phyloP scores from a whole-genome alignment of 23 tunicate genomes.

The Clavelina lepadiformis region DNA sequence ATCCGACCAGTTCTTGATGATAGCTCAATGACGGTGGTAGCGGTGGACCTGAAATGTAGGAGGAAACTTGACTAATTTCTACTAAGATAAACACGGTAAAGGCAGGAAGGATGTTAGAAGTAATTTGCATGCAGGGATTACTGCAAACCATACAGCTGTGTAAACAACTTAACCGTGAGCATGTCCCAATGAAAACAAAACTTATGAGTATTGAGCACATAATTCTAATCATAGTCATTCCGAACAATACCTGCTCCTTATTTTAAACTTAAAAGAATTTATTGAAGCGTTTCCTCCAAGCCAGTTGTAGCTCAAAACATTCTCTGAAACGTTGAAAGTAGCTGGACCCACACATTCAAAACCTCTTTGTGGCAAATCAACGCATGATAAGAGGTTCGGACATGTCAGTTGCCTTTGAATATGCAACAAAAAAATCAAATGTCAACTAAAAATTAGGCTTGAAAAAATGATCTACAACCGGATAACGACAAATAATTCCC shows the following conservation, averaged over 20 bases:
- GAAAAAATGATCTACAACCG: too few species aligned
- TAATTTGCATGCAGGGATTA: neutral
- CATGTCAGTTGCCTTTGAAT: conserved; percentile 24
- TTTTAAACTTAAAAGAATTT: conserved; percentile 8
- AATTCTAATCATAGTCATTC: neutral
- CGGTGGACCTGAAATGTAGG: conserved; percentile 10
- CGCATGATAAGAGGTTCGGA: conserved; percentile 14
- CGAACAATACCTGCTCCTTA: conserved; percentile 29
- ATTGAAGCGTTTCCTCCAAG: neutral
- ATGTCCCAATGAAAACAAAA: neutral
- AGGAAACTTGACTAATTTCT: neutral
- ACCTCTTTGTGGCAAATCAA: conserved; percentile 11
- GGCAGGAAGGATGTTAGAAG: neutral
- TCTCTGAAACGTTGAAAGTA: conserved; percentile 8
- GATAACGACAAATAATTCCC: too few species aligned
- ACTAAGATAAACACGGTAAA: neutral
- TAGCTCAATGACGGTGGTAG: conserved; percentile 6
- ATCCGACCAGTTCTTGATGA: conserved; percentile 21
- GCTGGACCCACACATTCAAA: conserved; percentile 39
- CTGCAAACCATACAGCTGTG: neutral
- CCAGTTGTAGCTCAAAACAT: neutral
- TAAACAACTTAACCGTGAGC: neutral
- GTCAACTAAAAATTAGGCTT: too few species aligned
- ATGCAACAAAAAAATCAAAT: neutral
- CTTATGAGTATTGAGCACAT: neutral